Conservation (phyloP, 2,888 invertebrate species). For the Oscheius myriophilus region DNA sequence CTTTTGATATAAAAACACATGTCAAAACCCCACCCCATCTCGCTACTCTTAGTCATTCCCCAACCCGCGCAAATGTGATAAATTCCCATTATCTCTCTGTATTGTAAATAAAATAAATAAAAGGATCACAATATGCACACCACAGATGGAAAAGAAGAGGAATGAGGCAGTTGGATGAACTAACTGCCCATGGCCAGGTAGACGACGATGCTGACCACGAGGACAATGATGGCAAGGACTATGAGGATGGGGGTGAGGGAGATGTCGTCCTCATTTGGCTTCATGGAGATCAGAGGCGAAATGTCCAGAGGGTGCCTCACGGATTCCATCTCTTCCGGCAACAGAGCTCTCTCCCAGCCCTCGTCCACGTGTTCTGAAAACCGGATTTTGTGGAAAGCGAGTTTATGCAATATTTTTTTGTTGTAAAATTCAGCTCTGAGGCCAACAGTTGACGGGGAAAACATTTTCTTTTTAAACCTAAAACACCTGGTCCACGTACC, state of each 20-base stretch:
- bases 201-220: conserved; percentile 32
- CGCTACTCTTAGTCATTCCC: conserved; percentile 10
- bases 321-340: conserved; percentile 51
- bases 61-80: conserved; percentile 6
- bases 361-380: conserved; percentile 54
- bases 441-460: no score
- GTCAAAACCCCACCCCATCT: neutral
- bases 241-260: conserved; percentile 24
- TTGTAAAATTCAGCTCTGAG: no score
- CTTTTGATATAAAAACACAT: conserved; percentile 30
- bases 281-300: conserved; percentile 24
- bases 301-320: conserved; percentile 47
- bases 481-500: no score
- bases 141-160: conserved; percentile 12
- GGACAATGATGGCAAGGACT: conserved; percentile 34
- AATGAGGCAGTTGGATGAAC: neutral
- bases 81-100: no score
- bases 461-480: no score
- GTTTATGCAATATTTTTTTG: no score
- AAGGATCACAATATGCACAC: conserved; percentile 12
- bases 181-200: conserved; percentile 29
- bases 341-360: conserved; percentile 52
- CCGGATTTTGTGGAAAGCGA: no score
- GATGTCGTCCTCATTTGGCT: conserved; percentile 30
- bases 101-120: conserved; percentile 4